Percentiles rank a stretch among this genome's conserved stretches.
phyloP scores from a whole-genome alignment of 1,140 invertebrate species.

The Lordiphosa clarofinis region DNA sequence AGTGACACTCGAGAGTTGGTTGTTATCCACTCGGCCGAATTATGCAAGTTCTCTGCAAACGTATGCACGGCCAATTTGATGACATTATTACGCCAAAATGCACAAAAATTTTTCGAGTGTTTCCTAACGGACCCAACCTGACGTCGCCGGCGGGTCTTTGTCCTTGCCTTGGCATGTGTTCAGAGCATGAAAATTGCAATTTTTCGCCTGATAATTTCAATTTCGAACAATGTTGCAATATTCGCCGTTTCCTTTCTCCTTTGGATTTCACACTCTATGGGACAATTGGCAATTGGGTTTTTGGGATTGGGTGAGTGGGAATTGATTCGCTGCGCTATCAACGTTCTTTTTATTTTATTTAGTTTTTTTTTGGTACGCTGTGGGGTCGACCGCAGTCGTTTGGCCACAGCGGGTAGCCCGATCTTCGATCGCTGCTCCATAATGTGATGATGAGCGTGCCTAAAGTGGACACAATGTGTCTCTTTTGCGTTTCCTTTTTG shows the following conservation, averaged over 20 bases:
- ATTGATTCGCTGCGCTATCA: slow-evolving; percentile 71
- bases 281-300: slow-evolving; percentile 25
- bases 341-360: slow-evolving; percentile 9
- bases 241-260: slow-evolving; percentile 20
- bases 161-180: slow-evolving; percentile 44
- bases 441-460: slow-evolving; percentile 45
- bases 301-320: slow-evolving; percentile 27
- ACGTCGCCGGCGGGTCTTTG: slow-evolving; percentile 9
- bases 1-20: too few relatives aligned
- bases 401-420: slow-evolving; percentile 64
- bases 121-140: too few relatives aligned
- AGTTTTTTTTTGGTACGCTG: slow-evolving; percentile 16
- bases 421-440: slow-evolving; percentile 21
- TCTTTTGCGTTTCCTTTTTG: too few relatives aligned
- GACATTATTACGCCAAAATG: slow-evolving; percentile 55
- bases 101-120: slow-evolving; percentile 21
- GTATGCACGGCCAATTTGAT: slow-evolving; percentile 45
- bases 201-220: slow-evolving; percentile 60
- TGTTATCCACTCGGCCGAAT: too few relatives aligned
- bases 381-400: slow-evolving; percentile 69
- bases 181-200: slow-evolving; percentile 62
- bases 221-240: slow-evolving; percentile 42
- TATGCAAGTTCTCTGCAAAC: too few relatives aligned
- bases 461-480: slow-evolving; percentile 11
- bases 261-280: too few relatives aligned